phyloP scores from a whole-genome alignment of 2,113 vertebrate genomes.

The Telmatochromis bifrenatus region DNA sequence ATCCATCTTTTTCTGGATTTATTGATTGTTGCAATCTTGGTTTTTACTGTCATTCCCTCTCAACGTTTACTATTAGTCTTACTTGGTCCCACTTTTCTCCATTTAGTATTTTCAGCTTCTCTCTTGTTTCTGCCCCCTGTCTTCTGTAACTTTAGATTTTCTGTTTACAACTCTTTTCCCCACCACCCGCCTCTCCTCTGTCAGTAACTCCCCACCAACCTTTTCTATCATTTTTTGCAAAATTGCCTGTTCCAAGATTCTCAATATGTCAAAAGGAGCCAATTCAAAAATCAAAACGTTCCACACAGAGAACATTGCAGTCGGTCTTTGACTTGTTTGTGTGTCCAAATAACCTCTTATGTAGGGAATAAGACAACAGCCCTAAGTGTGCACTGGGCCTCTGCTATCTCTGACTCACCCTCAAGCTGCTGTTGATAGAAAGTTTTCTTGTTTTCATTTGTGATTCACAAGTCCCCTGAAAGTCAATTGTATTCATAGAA shows the following conservation, averaged over 20 bases:
- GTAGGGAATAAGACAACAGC: neutral
- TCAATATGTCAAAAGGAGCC: neutral
- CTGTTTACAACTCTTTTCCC: neutral
- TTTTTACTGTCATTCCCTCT: neutral
- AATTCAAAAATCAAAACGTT: neutral
- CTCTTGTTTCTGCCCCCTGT: neutral
- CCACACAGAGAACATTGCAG: neutral
- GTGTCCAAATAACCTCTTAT: neutral
- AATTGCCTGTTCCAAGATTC: neutral
- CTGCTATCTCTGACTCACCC: neutral
- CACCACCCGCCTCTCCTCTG: neutral
- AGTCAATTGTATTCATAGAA: neutral
- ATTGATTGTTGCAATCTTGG: neutral
- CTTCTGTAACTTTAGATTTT: neutral
- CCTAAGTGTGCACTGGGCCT: neutral
- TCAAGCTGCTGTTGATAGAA: neutral
- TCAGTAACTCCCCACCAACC: neutral
- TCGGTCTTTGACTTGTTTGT: neutral
- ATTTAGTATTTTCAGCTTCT: neutral
- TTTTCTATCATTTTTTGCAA: neutral
- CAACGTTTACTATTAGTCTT: neutral
- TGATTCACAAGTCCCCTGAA: neutral
- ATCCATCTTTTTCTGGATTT: neutral
- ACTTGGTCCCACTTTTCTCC: neutral
- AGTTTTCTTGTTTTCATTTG: neutral